Evolutionary conservation across 2,888 invertebrate genomes (phyloP).

Genomic region (Glaucopsyche alexis): DNA sequence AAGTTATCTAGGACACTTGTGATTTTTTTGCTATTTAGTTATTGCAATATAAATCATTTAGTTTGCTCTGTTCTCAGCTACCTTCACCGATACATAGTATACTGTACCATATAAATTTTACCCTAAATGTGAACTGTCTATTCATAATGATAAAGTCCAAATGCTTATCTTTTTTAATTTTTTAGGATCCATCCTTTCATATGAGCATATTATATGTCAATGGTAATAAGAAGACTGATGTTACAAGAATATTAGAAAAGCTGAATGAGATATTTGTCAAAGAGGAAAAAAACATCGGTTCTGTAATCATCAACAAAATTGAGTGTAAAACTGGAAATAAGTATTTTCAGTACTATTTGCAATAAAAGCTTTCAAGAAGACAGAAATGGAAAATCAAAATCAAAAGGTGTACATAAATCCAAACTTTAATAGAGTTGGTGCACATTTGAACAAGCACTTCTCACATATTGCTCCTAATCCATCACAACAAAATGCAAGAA

Average conservation of each 20-base stretch:
- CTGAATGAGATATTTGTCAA: constrained; percentile 69
- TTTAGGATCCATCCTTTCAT: constrained; percentile 91
- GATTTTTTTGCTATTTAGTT: no score
- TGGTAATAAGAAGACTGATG: constrained; percentile 81
- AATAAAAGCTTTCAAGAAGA: constrained; percentile 45
- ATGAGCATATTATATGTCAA: constrained; percentile 90
- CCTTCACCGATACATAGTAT: no score
- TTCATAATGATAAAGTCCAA: no score
- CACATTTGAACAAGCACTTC: constrained; percentile 30
- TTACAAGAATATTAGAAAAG: constrained; percentile 68
- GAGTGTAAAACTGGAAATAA: constrained; percentile 89
- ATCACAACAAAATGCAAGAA: constrained; percentile 42
- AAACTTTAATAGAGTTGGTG: constrained; percentile 55
- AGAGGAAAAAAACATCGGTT: constrained; percentile 58
- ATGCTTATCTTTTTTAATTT: constrained; percentile 34
- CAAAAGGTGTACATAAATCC: constrained; percentile 69
- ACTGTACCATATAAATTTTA: no score
- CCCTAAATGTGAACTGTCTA: no score
- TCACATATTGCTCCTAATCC: background rate
- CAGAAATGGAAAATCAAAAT: constrained; percentile 41
- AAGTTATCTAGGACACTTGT: no score
- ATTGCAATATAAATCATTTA: no score
- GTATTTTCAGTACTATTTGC: constrained; percentile 77
- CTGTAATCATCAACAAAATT: constrained; percentile 76
- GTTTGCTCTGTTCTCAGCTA: no score